Evolutionary conservation across 1,140 invertebrate genomes (phyloP).

Genomic region (Bombus waltoni): DNA sequence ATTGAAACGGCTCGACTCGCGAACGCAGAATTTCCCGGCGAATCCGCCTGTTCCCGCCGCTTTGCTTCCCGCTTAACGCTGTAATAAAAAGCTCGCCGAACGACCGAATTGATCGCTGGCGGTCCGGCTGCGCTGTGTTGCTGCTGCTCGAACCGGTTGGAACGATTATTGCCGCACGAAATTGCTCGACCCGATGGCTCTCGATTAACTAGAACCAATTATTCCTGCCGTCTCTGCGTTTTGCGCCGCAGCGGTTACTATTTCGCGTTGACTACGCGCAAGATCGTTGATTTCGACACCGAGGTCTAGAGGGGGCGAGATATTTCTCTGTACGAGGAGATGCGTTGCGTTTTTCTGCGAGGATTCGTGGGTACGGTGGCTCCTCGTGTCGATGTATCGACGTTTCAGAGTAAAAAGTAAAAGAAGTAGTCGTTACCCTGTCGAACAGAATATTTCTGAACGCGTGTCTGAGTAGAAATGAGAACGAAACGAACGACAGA

Average conservation of each 20-base stretch:
- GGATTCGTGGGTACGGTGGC: too few species aligned
- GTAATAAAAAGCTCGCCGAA: constrained; percentile 11
- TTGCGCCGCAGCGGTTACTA: background rate
- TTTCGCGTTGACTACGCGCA: background rate
- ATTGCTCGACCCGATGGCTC: background rate
- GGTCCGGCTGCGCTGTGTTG: background rate
- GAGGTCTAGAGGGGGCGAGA: too few species aligned
- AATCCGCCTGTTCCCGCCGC: constrained; percentile 17
- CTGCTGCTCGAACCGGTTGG: background rate
- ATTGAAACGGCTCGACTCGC: constrained; percentile 22
- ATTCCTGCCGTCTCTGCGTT: background rate
- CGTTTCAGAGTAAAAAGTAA: too few species aligned
- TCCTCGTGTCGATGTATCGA: too few species aligned
- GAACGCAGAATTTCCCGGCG: background rate
- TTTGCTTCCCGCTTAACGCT: background rate
- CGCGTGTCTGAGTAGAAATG: too few species aligned
- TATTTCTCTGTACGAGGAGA: too few species aligned
- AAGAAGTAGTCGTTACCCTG: too few species aligned
- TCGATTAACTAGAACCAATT: constrained; percentile 6
- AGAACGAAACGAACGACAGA: too few species aligned
- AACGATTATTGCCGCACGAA: constrained; percentile 6
- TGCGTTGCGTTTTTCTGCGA: too few species aligned
- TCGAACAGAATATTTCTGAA: too few species aligned
- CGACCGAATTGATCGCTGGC: constrained; percentile 1
- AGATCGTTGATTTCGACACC: background rate